Conservation (phyloP, 1,140 invertebrate genomes). For the Papilio helenus region DNA sequence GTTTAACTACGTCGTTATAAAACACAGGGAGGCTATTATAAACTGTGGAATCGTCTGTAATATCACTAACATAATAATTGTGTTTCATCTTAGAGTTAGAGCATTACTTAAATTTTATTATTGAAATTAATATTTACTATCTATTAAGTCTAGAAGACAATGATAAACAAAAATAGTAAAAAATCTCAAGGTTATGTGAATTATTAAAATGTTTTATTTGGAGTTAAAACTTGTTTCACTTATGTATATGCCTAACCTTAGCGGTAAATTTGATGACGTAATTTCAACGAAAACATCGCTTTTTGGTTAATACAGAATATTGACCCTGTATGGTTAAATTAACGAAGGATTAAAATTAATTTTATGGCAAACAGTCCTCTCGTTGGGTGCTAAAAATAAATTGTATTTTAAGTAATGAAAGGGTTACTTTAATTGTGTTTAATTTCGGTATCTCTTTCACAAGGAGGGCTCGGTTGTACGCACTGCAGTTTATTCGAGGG, state of each 20-base stretch:
- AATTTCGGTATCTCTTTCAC: constrained; percentile 38
- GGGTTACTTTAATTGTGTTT: constrained; percentile 39
- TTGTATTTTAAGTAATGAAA: constrained; percentile 38
- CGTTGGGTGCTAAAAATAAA: constrained; percentile 32
- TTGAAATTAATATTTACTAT: constrained; percentile 20
- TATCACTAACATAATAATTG: constrained; percentile 20
- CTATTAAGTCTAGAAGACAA: constrained; percentile 17
- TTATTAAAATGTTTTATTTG: background rate
- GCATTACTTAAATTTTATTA: constrained; percentile 26
- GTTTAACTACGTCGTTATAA: constrained; percentile 24
- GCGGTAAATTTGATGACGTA: background rate
- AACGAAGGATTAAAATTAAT: constrained; percentile 20
- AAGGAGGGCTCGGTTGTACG: constrained; percentile 15
- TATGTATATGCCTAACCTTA: background rate
- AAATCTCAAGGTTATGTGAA: constrained; percentile 17
- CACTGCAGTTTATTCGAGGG: constrained; percentile 37
- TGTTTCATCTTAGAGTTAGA: constrained; percentile 32
- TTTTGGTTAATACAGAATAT: background rate
- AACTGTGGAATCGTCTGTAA: constrained; percentile 12
- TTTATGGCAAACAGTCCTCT: constrained; percentile 28
- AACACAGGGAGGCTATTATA: background rate
- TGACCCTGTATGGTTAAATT: background rate
- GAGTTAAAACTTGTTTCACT: background rate
- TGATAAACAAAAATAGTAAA: constrained; percentile 4
- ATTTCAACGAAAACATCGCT: background rate